These are phyloP conservation scores for Gallinago jamesoni DNA, from an alignment of 2,113 vertebrate species.

Conservation along the genomic window DNA sequence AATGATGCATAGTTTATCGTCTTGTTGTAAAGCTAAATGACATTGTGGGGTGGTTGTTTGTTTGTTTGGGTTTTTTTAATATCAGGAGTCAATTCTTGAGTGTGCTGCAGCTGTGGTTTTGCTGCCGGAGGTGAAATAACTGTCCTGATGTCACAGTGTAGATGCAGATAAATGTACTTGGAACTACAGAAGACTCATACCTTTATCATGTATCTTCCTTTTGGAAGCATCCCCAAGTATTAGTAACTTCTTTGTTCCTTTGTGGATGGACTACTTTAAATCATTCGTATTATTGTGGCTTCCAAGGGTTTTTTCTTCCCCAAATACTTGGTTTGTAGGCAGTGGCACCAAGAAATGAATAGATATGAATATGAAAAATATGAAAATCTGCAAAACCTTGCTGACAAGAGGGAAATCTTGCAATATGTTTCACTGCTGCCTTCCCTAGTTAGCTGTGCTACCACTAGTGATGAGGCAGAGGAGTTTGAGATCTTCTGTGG, in stretches of 20 bases:
- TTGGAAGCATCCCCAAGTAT: not conserved
- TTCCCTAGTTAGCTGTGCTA: not conserved
- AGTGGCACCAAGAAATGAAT: not conserved
- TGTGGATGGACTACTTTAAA: not conserved
- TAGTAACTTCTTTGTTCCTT: not conserved
- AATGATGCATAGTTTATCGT: not conserved
- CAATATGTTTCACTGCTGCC: not conserved
- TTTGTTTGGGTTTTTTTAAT: not conserved
- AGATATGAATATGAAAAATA: not conserved
- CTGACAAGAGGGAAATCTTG: not conserved
- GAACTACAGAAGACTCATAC: not conserved
- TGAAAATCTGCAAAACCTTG: not conserved
- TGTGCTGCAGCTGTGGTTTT: not conserved
- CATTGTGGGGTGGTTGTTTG: not conserved
- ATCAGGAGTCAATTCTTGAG: not conserved
- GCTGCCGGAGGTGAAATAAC: slow-evolving; percentile 13
- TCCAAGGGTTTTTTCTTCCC: not conserved
- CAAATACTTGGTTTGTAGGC: not conserved
- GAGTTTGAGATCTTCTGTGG: not conserved
- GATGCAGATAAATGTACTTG: not conserved
- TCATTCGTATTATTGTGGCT: not conserved
- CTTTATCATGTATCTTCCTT: not conserved
- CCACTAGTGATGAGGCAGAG: not conserved
- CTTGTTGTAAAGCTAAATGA: slow-evolving; percentile 8
- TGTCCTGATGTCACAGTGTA: not conserved